Conservation (phyloP, 1,140 invertebrate species). For the Drosophila quadrilineata region DNA sequence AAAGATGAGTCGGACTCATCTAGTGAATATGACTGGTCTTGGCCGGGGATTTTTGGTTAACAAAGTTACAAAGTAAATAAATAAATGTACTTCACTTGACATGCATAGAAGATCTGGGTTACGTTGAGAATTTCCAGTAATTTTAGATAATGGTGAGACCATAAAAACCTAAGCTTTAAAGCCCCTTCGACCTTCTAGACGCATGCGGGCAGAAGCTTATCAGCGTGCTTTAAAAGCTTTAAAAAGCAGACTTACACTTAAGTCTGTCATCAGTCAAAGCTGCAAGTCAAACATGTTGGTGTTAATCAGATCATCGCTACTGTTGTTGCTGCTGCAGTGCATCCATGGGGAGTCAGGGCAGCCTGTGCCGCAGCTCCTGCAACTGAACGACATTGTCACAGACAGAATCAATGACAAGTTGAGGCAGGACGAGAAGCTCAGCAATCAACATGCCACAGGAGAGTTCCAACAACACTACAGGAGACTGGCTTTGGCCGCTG, state of each 20-base stretch:
- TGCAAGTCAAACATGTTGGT: conserved; percentile 13
- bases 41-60: neutral
- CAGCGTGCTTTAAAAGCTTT: conserved; percentile 1
- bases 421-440: neutral
- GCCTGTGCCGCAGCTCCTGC: neutral
- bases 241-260: neutral
- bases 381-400: conserved; percentile 33
- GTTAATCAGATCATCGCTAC: neutral
- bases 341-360: neutral
- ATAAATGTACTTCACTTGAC: too few species aligned
- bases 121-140: too few species aligned
- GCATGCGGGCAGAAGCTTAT: conserved; percentile 14
- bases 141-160: neutral
- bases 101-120: too few species aligned
- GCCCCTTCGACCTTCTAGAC: neutral
- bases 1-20: neutral
- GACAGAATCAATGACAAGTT: conserved; percentile 23
- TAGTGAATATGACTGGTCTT: neutral
- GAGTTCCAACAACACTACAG: conserved; percentile 4
- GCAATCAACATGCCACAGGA: neutral
- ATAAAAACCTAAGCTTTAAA: neutral
- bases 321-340: conserved; percentile 20
- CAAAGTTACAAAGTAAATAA: too few species aligned
- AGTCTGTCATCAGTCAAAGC: conserved; percentile 10
- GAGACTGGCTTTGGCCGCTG: conserved; percentile 14